Evolutionary conservation across 2,888 invertebrate species (phyloP), one percentile per base, ranked within the genome.

Genomic region (Rosalia funebris): DNA sequence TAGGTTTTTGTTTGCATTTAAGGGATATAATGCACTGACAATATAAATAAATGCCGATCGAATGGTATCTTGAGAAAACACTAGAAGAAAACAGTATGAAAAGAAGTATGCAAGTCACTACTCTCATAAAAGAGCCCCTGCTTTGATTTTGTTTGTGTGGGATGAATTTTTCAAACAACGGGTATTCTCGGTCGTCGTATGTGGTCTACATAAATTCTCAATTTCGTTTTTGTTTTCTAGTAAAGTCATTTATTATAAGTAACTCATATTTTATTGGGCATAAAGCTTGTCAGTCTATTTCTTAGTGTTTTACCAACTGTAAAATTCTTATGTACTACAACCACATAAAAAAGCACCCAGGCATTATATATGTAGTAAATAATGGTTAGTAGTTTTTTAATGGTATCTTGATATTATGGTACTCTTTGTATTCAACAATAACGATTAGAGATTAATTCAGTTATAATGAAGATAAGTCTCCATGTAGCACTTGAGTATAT

Each of bases 161-260:
- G 76, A 58, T 56, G 71, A 65, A 63, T 68, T 32, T 20, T 20
- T 44, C 45, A 63, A 67, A 65, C 69, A 67, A 66, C 65, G 63
- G 70, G 68, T 62, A 66, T 54, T 55, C 54, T 50, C 50, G 53
- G 48, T 61, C 76, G 32, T 69, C 76, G 74, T 72, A 76, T 76
- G 76, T 76, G 76, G 76, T 76, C 76, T 69, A 71, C 71, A 75
- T 75, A 75, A 75, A 76, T 75, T 74, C 66, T 62, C 61, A 62
- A 66, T 67, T 68, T 66, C 60, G 63, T 59, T 65, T 71, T 70
- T 67, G 52, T 61, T 63, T 61, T 46, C 58, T 39, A 41, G 57
- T 55, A 60, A 41, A 37, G 45, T 39, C 48, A 39, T 45, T 45
- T 57, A 60, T 60, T 60, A 53, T 53, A 19, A 45, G 57, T 53